A percentile compares a stretch with the other conserved stretches of the same genome.
Conservation (phyloP, 2,797 vertebrate species). For the Peromyscus attwateri region DNA sequence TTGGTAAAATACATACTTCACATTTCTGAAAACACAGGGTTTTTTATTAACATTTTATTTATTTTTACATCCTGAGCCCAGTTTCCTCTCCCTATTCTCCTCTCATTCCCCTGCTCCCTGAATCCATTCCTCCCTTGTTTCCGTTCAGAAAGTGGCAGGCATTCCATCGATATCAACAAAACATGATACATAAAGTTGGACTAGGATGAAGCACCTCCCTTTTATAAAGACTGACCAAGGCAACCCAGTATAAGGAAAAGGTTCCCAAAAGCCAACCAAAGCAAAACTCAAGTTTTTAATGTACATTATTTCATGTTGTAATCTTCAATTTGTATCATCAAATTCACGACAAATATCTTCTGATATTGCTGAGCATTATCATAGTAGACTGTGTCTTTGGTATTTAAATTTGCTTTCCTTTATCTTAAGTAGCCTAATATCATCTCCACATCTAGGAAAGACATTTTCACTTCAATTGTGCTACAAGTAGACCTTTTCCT, state of each 20-base stretch:
- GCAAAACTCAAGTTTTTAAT: neutral
- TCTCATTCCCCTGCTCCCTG: neutral
- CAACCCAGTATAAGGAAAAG: neutral
- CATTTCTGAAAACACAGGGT: neutral
- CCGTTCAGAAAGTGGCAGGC: neutral
- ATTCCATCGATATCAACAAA: neutral
- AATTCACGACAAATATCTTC: constrained; percentile 43
- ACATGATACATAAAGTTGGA: neutral
- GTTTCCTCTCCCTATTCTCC: neutral
- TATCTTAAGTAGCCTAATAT: constrained; percentile 46
- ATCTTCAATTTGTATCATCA: constrained; percentile 32
- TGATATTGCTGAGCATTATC: neutral
- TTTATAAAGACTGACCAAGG: neutral
- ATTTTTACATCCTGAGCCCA: neutral
- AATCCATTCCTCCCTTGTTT: neutral
- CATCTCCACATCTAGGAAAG: neutral
- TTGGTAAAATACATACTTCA: constrained; percentile 52
- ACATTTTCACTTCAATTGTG: constrained; percentile 47
- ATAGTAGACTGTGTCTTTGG: neutral
- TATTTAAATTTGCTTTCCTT: constrained; percentile 37
- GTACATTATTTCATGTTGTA: neutral
- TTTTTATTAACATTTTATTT: neutral
- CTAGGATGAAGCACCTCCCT: neutral
- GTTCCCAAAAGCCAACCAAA: neutral
- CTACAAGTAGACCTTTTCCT: constrained; percentile 48